These are phyloP conservation scores for Didymodactylos carnosus DNA, from an alignment of 2,888 invertebrate species.

Conservation along the genomic window DNA sequence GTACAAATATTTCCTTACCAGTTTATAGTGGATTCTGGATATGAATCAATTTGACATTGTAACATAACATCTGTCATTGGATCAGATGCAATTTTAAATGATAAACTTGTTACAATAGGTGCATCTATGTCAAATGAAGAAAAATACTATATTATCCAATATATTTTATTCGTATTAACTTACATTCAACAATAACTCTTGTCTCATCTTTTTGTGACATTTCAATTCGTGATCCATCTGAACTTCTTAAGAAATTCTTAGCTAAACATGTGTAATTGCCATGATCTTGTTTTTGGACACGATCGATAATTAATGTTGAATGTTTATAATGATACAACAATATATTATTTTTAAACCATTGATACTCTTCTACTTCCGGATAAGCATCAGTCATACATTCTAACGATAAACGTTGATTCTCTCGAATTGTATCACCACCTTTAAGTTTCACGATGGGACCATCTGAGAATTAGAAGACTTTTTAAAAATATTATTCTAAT, in stretches of 20 bases:
- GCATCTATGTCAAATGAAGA: background rate
- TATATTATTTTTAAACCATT: background rate
- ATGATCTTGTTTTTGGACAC: background rate
- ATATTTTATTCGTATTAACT: background rate
- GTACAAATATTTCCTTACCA: background rate
- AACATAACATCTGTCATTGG: background rate
- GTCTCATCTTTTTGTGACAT: background rate
- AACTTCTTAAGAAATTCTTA: background rate
- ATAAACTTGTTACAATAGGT: background rate
- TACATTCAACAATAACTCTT: background rate
- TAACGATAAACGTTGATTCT: background rate
- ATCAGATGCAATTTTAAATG: background rate
- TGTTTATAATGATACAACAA: background rate
- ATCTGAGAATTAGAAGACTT: background rate
- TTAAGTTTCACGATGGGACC: background rate
- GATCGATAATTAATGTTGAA: background rate
- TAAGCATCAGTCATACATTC: background rate
- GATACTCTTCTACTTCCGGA: background rate
- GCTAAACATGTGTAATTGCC: background rate
- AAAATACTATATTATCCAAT: background rate
- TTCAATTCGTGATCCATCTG: background rate
- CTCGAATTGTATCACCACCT: background rate
- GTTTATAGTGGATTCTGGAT: background rate
- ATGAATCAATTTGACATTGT: background rate
- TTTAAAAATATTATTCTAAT: background rate